These are phyloP conservation scores for Enteromius anoplus DNA, from an alignment of 2,797 vertebrate species.

Conservation along the genomic window DNA sequence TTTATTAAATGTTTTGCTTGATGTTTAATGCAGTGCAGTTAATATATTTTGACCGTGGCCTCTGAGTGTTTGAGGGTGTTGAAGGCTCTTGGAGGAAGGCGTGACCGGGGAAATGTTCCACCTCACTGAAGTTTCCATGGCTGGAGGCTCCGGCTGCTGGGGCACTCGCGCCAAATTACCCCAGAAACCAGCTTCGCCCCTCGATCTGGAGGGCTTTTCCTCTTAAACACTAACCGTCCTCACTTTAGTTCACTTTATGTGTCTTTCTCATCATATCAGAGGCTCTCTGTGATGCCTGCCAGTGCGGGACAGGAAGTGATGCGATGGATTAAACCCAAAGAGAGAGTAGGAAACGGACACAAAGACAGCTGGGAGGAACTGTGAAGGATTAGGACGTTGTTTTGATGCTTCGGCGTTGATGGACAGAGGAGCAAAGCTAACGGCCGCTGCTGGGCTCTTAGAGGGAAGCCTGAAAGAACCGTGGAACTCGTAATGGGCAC, in stretches of 20 bases:
- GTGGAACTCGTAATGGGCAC: slow-evolving; percentile 48
- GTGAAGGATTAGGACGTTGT: slow-evolving; percentile 61
- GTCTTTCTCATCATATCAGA: slow-evolving; percentile 40
- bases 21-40: too few relatives aligned
- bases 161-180: slow-evolving; percentile 52
- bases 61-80: too few relatives aligned
- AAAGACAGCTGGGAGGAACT: slow-evolving; percentile 57
- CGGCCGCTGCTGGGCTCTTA: slow-evolving; percentile 23
- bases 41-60: too few relatives aligned
- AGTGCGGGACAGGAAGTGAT: slow-evolving; percentile 59
- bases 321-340: slow-evolving; percentile 58
- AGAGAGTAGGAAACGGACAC: slow-evolving; percentile 54
- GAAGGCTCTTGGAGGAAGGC: slow-evolving; percentile 28
- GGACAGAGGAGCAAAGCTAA: slow-evolving; percentile 38
- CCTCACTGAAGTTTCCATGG: slow-evolving; percentile 64
- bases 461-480: slow-evolving; percentile 52
- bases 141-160: slow-evolving; percentile 45
- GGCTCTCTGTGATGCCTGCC: slow-evolving; percentile 41
- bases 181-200: slow-evolving; percentile 32
- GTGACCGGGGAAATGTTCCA: slow-evolving; percentile 56
- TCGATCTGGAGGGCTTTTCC: slow-evolving; percentile 50
- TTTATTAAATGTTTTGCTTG: too few relatives aligned
- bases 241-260: slow-evolving; percentile 24
- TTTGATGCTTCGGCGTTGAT: slow-evolving; percentile 55
- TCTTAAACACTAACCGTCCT: neutral